Percentiles rank a stretch among this genome's conserved stretches.
Conservation (phyloP, 2,888 invertebrate species). For the Euplexia lucipara region DNA sequence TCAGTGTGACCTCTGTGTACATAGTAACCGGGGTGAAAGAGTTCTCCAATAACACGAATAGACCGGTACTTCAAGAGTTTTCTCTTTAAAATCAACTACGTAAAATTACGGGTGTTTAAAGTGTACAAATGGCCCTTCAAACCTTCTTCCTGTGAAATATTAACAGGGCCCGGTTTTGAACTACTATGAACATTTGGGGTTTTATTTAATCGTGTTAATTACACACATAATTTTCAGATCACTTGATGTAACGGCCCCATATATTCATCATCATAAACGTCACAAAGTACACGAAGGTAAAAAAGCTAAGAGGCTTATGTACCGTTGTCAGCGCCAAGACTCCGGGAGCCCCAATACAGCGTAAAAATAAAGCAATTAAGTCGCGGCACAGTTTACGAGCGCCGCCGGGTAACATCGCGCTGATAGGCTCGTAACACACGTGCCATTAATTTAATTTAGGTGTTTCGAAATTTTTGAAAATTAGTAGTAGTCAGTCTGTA, state of each 20-base stretch:
- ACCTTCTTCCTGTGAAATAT: too few relatives aligned
- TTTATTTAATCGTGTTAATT: too few relatives aligned
- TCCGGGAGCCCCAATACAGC: slow-evolving; percentile 52
- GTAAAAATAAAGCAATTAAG: slow-evolving; percentile 63
- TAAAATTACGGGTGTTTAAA: too few relatives aligned
- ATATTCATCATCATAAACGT: slow-evolving; percentile 15
- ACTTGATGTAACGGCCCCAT: neutral
- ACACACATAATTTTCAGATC: neutral
- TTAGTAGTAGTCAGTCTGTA: too few relatives aligned
- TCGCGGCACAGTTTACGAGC: slow-evolving; percentile 40
- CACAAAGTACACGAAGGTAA: slow-evolving; percentile 22
- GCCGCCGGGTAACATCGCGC: slow-evolving; percentile 18
- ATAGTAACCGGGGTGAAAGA: neutral
- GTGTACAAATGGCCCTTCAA: too few relatives aligned
- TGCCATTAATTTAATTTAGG: neutral
- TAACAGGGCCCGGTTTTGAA: too few relatives aligned
- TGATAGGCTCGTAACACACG: slow-evolving; percentile 8
- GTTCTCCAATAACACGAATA: neutral
- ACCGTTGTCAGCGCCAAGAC: slow-evolving; percentile 65
- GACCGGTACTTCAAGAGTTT: too few relatives aligned
- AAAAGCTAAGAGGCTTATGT: slow-evolving; percentile 33
- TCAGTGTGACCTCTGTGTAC: neutral
- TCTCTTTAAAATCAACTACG: neutral
- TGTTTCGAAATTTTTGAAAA: neutral
- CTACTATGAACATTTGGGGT: too few relatives aligned